Percentiles rank a stretch among this genome's conserved stretches.
Conservation (phyloP, 2,888 invertebrate species). For the Leptura quadrifasciata region DNA sequence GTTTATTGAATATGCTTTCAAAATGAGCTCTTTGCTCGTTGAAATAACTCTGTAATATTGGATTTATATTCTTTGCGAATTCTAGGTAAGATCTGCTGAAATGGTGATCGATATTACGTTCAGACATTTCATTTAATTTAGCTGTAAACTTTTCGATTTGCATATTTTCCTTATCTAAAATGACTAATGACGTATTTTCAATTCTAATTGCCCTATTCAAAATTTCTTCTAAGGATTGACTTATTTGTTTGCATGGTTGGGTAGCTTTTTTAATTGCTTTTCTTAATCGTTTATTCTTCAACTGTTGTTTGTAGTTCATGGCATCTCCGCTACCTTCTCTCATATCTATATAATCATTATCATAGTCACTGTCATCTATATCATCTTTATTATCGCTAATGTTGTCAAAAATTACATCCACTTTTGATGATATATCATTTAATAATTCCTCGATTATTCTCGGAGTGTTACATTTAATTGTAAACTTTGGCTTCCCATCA, state of each 20-base stretch:
- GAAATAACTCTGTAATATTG: slow-evolving; percentile 50
- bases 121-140: slow-evolving; percentile 24
- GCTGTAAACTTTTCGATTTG: slow-evolving; percentile 41
- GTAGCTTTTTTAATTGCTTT: slow-evolving; percentile 63
- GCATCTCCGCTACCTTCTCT: slow-evolving; percentile 59
- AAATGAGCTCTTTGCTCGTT: slow-evolving; percentile 51
- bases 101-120: slow-evolving; percentile 15
- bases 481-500: slow-evolving; percentile 61
- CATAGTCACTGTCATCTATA: slow-evolving; percentile 60
- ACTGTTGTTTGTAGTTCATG: slow-evolving; percentile 43
- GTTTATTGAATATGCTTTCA: slow-evolving; percentile 42
- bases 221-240: slow-evolving; percentile 68
- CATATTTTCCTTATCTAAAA: slow-evolving; percentile 50
- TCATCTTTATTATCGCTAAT: slow-evolving; percentile 61
- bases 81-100: slow-evolving; percentile 27
- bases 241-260: slow-evolving; percentile 64
- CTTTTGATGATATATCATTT: slow-evolving; percentile 72
- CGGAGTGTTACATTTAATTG: slow-evolving; percentile 69
- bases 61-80: slow-evolving; percentile 42
- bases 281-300: slow-evolving; percentile 56
- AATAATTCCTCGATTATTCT: slow-evolving; percentile 68
- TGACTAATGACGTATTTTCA: slow-evolving; percentile 64
- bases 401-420: slow-evolving; percentile 72
- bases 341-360: slow-evolving; percentile 57
- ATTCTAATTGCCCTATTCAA: slow-evolving; percentile 64